Base-by-base conservation (phyloP, 2,797 vertebrate species). In the Diplodus sargus region DNA sequence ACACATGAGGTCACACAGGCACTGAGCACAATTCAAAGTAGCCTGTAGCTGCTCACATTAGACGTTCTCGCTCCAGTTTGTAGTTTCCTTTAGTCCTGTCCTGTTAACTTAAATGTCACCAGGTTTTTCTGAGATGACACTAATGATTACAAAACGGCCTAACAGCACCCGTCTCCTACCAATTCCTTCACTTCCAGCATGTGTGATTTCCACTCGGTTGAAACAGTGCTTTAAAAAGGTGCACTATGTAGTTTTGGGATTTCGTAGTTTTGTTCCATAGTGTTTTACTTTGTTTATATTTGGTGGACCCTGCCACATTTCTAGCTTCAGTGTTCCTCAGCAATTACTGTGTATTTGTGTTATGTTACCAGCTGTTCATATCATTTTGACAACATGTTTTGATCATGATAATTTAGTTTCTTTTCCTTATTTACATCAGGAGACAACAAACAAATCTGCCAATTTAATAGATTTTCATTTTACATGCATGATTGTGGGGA, bases 1-100 rank as follows among this genome's bases (percentile, higher is more conserved):
- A 70, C 4, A 62, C 28, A n/a, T 42, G 18, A 68, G 23, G 66
- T 79, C 64, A 68, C 59, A 67, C 48, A 51, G 59, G n/a, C n/a
- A 0, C 7, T 51, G 20, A 69, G 28, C 28, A 7, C 13, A 23
- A 47, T 65, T 39, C 16, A 56, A 45, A 68, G 11, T 12, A 34
- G 15, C 66, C 20, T 15, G 18, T 14, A 42, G 58, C 53, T 45
- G 23, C 53, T 39, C 42, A 39, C 63, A 16, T 53, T 1, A 54
- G 22, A 34, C 4, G 1, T 25, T 28, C 60, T 70, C 1, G 15
- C 66, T 49, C 22, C 39, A 54, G 15, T 34, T 17, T 28, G 23
- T 20, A 23, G 7, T 58, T 59, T 43, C 1, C 16, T 61, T 56
- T 23, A 9, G 49, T 51, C n/a, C 10, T 4, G 42, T 10, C 6